Percentiles rank a stretch among this genome's conserved stretches.
Conservation (phyloP, 2,113 vertebrate genomes). For the Tonatia bakeri region DNA sequence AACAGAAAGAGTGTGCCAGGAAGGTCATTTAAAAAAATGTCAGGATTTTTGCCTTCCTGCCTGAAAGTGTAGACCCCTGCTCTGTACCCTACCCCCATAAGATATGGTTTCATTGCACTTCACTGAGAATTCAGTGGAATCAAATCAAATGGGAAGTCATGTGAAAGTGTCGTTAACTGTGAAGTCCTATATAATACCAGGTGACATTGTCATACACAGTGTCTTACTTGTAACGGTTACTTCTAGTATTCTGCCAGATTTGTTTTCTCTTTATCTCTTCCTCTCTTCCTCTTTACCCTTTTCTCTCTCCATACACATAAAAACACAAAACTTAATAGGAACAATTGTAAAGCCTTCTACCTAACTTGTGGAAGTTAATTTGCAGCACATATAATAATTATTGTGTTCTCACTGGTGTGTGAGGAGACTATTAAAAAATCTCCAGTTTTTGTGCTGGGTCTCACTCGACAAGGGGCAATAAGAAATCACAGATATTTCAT, state of each 20-base stretch:
- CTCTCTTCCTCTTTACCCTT: not conserved
- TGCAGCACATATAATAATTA: not conserved
- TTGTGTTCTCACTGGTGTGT: not conserved
- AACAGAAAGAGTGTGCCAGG: not conserved
- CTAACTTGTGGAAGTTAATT: not conserved
- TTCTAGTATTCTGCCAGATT: not conserved
- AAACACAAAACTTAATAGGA: not conserved
- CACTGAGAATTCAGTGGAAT: not conserved
- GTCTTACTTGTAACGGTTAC: not conserved
- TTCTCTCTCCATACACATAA: not conserved
- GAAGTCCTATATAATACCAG: not conserved
- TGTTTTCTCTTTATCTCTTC: not conserved
- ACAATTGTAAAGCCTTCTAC: not conserved
- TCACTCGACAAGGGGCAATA: not conserved
- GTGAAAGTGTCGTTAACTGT: not conserved
- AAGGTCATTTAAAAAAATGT: not conserved
- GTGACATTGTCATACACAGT: not conserved
- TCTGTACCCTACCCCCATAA: not conserved
- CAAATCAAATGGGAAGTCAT: not conserved
- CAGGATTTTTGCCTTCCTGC: not conserved
- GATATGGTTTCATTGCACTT: not conserved
- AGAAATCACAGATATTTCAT: not conserved
- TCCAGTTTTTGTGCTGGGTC: not conserved
- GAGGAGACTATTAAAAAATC: not conserved
- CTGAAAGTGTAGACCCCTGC: not conserved